Conservation (phyloP, 2,113 vertebrate species). For the Scophthalmus maximus region DNA sequence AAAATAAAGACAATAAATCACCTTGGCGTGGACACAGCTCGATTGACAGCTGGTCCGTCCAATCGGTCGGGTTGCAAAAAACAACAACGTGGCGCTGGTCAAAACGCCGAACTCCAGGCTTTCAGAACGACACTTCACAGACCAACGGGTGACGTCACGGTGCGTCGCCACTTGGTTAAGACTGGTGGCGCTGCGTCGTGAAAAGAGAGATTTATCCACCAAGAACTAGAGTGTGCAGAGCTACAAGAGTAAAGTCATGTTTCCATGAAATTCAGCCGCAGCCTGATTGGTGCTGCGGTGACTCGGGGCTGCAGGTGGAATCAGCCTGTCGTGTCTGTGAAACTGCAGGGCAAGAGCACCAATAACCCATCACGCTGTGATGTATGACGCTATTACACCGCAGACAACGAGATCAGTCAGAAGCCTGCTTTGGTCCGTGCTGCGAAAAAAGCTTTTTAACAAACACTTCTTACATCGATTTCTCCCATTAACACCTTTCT, state of each 20-base stretch:
- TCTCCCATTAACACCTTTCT: conserved; percentile 2
- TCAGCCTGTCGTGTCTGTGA: conserved; percentile 49
- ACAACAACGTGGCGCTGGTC: too few species aligned
- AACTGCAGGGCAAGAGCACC: conserved; percentile 60
- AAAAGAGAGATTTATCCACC: background rate
- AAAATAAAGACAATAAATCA: too few species aligned
- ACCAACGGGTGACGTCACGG: too few species aligned
- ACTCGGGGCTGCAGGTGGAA: conserved; percentile 62
- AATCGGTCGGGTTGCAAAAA: too few species aligned
- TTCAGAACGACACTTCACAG: too few species aligned
- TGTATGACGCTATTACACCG: conserved; percentile 64
- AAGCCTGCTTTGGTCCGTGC: conserved; percentile 7
- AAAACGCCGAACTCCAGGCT: too few species aligned
- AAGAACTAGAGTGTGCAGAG: conserved; percentile 1
- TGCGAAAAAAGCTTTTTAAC: background rate
- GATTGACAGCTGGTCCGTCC: too few species aligned
- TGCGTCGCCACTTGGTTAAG: too few species aligned
- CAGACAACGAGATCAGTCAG: conserved; percentile 69
- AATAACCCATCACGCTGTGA: conserved; percentile 64
- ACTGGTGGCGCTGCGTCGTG: background rate
- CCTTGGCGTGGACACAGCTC: too few species aligned
- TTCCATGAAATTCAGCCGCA: conserved; percentile 33
- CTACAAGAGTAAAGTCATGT: conserved; percentile 6
- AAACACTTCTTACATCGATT: conserved; percentile 4
- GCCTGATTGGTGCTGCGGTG: conserved; percentile 37